A percentile compares a stretch with the other conserved stretches of the same genome.
These are phyloP conservation scores for Xenopus laevis DNA, from an alignment of 2,113 vertebrate genomes.

Conservation along the genomic window DNA sequence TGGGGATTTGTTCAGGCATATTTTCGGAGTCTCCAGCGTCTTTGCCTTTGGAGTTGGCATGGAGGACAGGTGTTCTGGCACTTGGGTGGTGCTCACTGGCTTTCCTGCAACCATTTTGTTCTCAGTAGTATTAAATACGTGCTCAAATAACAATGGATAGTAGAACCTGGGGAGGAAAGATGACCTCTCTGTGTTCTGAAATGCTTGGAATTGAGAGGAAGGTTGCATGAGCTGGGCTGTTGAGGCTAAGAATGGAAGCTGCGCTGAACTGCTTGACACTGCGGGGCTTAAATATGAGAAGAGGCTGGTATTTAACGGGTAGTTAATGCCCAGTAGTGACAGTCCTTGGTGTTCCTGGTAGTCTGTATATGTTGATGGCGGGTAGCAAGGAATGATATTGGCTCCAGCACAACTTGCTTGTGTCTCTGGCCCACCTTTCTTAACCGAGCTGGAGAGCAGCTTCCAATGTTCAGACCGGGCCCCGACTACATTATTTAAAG, in stretches of 20 bases:
- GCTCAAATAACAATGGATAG: conserved; percentile 88
- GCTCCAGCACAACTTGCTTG: conserved; percentile 49
- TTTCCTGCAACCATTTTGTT: conserved; percentile 64
- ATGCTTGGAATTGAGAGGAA: conserved; percentile 54
- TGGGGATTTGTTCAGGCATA: conserved; percentile 75
- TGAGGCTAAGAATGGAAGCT: conserved; percentile 85
- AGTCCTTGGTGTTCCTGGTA: conserved; percentile 83
- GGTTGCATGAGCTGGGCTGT: conserved; percentile 78
- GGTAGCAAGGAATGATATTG: conserved; percentile 80
- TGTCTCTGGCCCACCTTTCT: conserved; percentile 59
- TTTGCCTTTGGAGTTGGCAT: conserved; percentile 50
- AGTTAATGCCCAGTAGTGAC: conserved; percentile 85
- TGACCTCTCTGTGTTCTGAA: conserved; percentile 65
- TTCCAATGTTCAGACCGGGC: conserved; percentile 82
- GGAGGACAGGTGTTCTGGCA: conserved; percentile 36
- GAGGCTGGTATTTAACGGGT: conserved; percentile 77
- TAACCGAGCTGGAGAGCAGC: conserved; percentile 63
- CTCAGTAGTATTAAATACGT: conserved; percentile 60
- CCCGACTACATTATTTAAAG: conserved; percentile 70
- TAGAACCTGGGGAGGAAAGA: conserved; percentile 79
- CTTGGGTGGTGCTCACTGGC: conserved; percentile 53
- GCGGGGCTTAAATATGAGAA: conserved; percentile 88
- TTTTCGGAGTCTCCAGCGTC: conserved; percentile 62
- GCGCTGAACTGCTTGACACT: conserved; percentile 59
- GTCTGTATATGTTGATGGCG: conserved; percentile 71